phyloP scores from a whole-genome alignment of 2,113 vertebrate genomes.

The Meles meles region DNA sequence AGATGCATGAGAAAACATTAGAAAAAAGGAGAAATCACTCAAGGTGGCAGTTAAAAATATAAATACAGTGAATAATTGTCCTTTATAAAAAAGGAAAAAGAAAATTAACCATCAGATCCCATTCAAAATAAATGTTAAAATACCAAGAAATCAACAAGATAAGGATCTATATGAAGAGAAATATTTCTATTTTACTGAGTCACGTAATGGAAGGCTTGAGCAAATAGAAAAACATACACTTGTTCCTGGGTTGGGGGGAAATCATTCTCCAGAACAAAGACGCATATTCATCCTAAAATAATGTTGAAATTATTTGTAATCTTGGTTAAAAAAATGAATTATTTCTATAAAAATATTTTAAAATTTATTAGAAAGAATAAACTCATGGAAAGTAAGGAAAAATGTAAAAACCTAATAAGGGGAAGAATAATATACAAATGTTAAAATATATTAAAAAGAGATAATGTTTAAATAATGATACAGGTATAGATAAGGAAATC shows the following conservation, averaged over 20 bases:
- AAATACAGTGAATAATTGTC: not conserved
- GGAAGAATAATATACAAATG: not conserved
- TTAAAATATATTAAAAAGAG: not conserved
- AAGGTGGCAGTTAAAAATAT: not conserved
- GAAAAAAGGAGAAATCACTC: not conserved
- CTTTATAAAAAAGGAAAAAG: not conserved
- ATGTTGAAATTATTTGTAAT: not conserved
- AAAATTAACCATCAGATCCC: not conserved
- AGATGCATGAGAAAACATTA: not conserved
- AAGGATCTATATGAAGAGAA: not conserved
- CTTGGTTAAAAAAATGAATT: not conserved
- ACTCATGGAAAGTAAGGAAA: not conserved
- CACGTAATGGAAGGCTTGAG: not conserved
- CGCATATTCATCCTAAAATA: not conserved
- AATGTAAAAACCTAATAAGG: not conserved
- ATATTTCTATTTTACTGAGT: not conserved
- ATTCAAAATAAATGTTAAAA: conserved; percentile 10
- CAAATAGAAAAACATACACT: not conserved
- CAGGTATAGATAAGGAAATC: not conserved
- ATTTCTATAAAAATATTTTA: not conserved
- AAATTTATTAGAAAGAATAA: not conserved
- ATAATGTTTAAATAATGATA: not conserved
- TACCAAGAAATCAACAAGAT: not conserved
- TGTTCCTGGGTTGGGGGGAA: not conserved
- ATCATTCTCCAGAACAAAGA: not conserved